Base-by-base conservation (phyloP, 2,113 vertebrate genomes). In the Diphyllodes magnificus region DNA sequence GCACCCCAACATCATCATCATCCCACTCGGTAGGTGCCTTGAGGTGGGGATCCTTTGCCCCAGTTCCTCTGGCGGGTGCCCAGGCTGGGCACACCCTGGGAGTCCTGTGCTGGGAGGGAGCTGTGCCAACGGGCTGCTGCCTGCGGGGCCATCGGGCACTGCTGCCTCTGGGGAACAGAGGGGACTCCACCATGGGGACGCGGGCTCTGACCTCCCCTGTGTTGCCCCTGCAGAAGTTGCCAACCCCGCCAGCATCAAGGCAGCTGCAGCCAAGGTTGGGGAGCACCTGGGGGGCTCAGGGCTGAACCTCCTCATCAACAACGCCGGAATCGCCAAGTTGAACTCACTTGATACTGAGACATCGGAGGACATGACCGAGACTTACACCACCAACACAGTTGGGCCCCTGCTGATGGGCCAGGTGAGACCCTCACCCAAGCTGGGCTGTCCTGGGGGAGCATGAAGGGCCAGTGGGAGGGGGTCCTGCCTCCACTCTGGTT, bases 221-320 rank as follows among this genome's bases (percentile, higher is more conserved):
- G 30, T 20, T 0, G 28, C 42, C 51, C 3, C 53, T 82, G 64
- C 64, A 82, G 78, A 69, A 6, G 65, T 70, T 1, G 2, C 63
- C 0, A 3, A 90, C 39, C 75, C 90, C 0, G 2, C 54, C 86
- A 95, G 89, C 79, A 91, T 96, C 82, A 73, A 90, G 57, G 51
- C 54, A 0, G 88, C 91, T 35, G 90, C 91, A 59, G 85, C 40
- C 54, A 65, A 49, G 19, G 78, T 95, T 1, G 25, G 13, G 66
- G 85, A 95, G 49, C 73, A 56, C 33, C 40, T 98, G 75, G 82
- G 72, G 51, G 61, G 40, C 31, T 70, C 49, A 1, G 90, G 82
- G 10, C 91, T 97, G 13, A 92, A 63, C 60, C 92, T 97, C 33
- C 75, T 97, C 49, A 66, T 97, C 76, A 96, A 94, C 93, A 97